Base-by-base conservation (phyloP, 2,888 invertebrate species). In the Iphiclides podalirius region DNA sequence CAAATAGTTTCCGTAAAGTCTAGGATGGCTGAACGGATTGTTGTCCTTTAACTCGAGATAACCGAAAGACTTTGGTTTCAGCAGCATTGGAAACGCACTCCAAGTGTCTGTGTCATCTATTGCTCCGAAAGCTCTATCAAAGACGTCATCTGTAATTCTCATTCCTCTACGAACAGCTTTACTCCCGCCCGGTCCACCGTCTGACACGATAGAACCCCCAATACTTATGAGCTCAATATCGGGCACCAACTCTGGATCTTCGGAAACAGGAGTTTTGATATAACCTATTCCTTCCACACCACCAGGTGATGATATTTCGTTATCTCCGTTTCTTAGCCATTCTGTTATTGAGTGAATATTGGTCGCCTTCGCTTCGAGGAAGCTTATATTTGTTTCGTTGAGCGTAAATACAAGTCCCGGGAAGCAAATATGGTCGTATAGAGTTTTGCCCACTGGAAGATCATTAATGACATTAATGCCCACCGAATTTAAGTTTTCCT, bases 1-100 rank as follows among this genome's bases (percentile, higher is more conserved):
- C 52, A 96, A 90, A 70, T 96, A 96, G 63, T 96, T 95, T 0
- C 95, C 93, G 61, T 94, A 92, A 60, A 97, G 91, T n/a, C 91
- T 78, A 0, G 97, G 96, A 60, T 93, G 91, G 26, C 93, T 92
- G 36, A 92, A 90, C 0, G 96, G 95, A 79, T 96, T 92, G 15
- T 84, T 92, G 33, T 93, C 92, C 61, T 90, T 91, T 9, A 98
- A 83, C 68, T 90, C 91, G 0, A 96, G 61, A 3, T 90, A 86
- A 0, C 96, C 96, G 13, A 89, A 83, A 9, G 95, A 95, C 67
- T 92, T 91, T 0, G 96, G 96, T 66, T 94, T 91, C 41, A 95
- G 89, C 20, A 95, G 78, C 82, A 95, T 93, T 0, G 94, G 91
- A 44, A 94, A 89, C 9, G 92, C 76, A 36, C 86, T 90, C 83